These are phyloP conservation scores for Pemphigus obesinymphae DNA, from an alignment of 1,140 invertebrate genomes.

Conservation along the genomic window DNA sequence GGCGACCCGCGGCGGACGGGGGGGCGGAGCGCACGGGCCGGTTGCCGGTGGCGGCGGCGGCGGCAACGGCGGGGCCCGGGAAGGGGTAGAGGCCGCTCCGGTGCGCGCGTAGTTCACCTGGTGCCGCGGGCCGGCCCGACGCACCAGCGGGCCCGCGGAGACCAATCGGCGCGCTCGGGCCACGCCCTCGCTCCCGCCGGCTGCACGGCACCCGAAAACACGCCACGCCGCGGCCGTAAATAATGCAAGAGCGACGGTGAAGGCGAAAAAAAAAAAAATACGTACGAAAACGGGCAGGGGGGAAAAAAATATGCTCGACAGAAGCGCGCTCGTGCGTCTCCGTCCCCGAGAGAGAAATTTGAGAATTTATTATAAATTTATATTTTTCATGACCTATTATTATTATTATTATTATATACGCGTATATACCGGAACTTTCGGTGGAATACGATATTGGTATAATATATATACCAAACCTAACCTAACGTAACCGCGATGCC, in stretches of 20 bases:
- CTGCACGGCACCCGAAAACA: too few species aligned
- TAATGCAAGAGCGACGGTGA: background rate
- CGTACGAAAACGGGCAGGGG: too few species aligned
- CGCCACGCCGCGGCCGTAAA: background rate
- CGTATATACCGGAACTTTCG: background rate
- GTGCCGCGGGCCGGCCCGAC: background rate
- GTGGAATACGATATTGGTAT: background rate
- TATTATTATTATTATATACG: background rate
- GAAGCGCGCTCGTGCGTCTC: too few species aligned
- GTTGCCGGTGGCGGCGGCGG: background rate
- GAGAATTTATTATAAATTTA: background rate
- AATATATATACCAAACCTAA: too few species aligned
- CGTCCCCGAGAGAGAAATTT: background rate
- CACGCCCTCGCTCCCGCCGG: too few species aligned
- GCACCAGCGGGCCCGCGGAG: background rate
- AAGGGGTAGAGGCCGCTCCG: background rate
- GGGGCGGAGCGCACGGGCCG: background rate
- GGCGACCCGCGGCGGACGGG: background rate
- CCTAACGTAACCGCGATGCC: too few species aligned
- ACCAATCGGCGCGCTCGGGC: background rate
- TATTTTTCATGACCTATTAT: too few species aligned
- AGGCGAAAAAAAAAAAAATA: background rate
- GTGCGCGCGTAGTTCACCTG: slow-evolving; percentile 5
- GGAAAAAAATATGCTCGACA: background rate
- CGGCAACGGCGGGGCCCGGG: background rate